Evolutionary conservation across 2,113 vertebrate genomes (phyloP), one percentile per base, ranked within the genome.

Genomic region (Pelvicachromis taeniatus): DNA sequence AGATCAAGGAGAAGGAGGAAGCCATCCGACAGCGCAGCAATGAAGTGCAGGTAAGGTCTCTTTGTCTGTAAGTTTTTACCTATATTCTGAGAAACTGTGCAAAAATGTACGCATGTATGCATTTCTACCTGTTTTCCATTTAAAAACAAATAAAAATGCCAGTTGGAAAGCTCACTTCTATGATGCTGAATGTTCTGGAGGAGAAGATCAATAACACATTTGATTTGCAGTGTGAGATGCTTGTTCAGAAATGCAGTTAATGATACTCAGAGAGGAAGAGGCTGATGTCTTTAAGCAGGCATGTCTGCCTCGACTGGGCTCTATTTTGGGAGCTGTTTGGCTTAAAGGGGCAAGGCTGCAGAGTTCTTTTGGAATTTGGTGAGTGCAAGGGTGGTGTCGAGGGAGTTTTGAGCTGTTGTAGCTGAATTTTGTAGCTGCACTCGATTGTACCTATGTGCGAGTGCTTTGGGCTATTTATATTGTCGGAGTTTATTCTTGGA

Each of bases 1-100:
- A 99, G 87, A 97, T 99, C 93, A 98, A 97, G 90, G 99, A 99
- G 92, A 99, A 98, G 82, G 99, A 99, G 95, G 98, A 99, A 87
- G 95, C 95, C 84, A 96, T 99, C 95, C 96, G 97, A 87, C 96
- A 97, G 94, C 97, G 97, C 90, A 98, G 95, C 87, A 96, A 77
- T 3, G 98, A 99, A 94, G 97, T 99, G 23, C 98, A 99, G 98
- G 99, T 99, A 96, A 94, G 94, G 82, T 26, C 12, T 48, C n/a
- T 78, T 9, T 78, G 16, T 77, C 21, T 73, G 48, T 4, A 42
- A 78, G 31, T 77, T 68, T 89, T 29, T 23, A 4, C 42, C 6
- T 40, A 4, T 14, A 1, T 23, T 21, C 11, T 40, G 9, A 13
- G 38, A 5, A 38, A 65, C 12, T 40, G 4, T 29, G 29, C 29